Evolutionary conservation across 2,797 vertebrate species (phyloP).

Genomic region (Cossypha heuglini): DNA sequence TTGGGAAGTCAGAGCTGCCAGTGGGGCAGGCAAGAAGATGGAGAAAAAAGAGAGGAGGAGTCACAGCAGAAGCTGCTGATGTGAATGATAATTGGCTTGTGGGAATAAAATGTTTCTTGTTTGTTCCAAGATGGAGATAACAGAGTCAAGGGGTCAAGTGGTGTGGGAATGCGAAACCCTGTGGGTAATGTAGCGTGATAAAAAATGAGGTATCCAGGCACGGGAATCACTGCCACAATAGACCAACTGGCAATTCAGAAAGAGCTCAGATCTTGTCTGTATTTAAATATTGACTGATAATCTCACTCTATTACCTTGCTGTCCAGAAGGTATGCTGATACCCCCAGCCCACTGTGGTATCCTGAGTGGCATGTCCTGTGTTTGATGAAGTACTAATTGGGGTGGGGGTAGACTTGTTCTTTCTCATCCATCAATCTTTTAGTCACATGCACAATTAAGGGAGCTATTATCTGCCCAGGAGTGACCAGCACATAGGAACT

Average conservation of each 20-base stretch:
- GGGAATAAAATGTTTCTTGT: constrained; percentile 77
- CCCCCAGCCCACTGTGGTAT: not conserved
- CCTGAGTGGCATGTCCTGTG: not conserved
- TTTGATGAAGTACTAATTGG: constrained; percentile 45
- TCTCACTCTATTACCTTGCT: constrained; percentile 59
- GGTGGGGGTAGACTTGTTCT: not conserved
- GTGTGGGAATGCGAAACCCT: constrained; percentile 77
- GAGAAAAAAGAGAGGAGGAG: not conserved
- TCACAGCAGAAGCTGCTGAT: constrained; percentile 37
- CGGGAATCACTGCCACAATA: not conserved
- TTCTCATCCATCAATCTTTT: constrained; percentile 34
- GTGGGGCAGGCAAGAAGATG: not conserved
- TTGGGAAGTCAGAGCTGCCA: constrained; percentile 20
- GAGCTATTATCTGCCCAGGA: not conserved
- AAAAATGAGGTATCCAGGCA: constrained; percentile 71
- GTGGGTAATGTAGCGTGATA: constrained; percentile 81
- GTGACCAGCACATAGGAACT: not conserved
- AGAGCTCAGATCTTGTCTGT: constrained; percentile 65
- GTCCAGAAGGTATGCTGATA: constrained; percentile 26
- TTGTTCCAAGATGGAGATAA: constrained; percentile 77
- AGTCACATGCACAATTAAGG: not conserved
- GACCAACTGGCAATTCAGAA: not conserved
- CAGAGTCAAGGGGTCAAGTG: constrained; percentile 83
- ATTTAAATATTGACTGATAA: constrained; percentile 64
- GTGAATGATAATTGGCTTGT: constrained; percentile 59